Conservation (phyloP, 2,113 vertebrate species). For the Suricata suricatta region DNA sequence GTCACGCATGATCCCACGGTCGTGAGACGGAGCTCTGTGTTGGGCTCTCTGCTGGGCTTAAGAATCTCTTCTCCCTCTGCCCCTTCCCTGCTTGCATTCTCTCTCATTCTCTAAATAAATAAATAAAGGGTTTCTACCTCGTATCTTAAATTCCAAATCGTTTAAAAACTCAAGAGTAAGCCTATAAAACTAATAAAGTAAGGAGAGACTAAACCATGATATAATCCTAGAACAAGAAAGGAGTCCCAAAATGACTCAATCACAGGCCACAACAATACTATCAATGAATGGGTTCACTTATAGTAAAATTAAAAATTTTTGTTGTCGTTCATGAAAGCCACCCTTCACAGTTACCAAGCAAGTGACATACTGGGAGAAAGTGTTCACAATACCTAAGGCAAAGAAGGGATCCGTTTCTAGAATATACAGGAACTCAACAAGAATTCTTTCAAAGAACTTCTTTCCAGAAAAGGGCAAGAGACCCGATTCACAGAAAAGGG, state of each 20-base stretch:
- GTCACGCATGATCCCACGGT: no score
- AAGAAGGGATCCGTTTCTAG: conserved; percentile 7
- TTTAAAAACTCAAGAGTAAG: conserved; percentile 27
- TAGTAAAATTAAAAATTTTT: conserved; percentile 35
- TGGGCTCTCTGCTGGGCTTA: no score
- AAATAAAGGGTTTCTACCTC: not conserved
- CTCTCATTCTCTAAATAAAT: no score
- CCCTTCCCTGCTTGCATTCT: no score
- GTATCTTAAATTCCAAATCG: not conserved
- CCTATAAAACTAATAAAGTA: not conserved
- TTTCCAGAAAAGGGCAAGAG: conserved; percentile 1
- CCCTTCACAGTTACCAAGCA: not conserved
- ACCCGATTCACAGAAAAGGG: not conserved
- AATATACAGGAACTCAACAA: not conserved
- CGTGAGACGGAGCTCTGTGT: no score
- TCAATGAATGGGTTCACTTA: not conserved
- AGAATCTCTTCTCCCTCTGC: no score
- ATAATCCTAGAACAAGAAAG: not conserved
- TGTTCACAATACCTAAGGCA: not conserved
- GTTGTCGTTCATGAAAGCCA: not conserved
- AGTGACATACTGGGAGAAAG: not conserved
- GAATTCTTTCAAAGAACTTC: conserved; percentile 4
- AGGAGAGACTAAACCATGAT: not conserved
- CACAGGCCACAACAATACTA: not conserved
- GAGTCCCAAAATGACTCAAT: not conserved